Conservation (phyloP, 2,113 vertebrate genomes). For the Micromys minutus region DNA sequence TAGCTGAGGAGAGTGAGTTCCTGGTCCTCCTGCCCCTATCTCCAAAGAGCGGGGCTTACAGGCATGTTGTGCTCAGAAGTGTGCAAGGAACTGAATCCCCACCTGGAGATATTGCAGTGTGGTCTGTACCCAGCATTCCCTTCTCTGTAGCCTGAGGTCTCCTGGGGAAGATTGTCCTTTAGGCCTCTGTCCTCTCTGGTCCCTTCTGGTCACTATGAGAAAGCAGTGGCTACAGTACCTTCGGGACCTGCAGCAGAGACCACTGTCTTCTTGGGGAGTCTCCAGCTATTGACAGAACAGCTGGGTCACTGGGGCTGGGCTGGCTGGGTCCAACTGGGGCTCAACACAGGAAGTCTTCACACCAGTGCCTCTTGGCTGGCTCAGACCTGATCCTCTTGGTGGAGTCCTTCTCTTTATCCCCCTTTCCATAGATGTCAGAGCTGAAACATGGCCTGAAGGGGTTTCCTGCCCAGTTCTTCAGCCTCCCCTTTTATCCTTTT, state of each 20-base stretch:
- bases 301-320: not conserved
- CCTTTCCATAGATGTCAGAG: not conserved
- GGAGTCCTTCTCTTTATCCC: not conserved
- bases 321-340: not conserved
- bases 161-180: not conserved
- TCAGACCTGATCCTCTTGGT: not conserved
- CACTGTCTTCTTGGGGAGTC: not conserved
- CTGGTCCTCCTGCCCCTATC: not conserved
- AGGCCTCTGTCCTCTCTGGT: not conserved
- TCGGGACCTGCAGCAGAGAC: not conserved
- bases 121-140: not conserved
- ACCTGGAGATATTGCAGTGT: not conserved
- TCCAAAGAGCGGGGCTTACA: not conserved
- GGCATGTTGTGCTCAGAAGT: not conserved
- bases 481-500: not conserved
- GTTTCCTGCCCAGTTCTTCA: not conserved
- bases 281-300: not conserved
- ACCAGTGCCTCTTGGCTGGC: not conserved
- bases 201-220: not conserved
- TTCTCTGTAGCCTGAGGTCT: not conserved
- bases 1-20: not conserved
- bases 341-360: not conserved
- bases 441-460: not conserved
- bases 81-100: not conserved
- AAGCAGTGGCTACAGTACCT: not conserved